These are phyloP conservation scores for Oenanthe melanoleuca DNA, from an alignment of 2,113 vertebrate genomes.

Conservation along the genomic window DNA sequence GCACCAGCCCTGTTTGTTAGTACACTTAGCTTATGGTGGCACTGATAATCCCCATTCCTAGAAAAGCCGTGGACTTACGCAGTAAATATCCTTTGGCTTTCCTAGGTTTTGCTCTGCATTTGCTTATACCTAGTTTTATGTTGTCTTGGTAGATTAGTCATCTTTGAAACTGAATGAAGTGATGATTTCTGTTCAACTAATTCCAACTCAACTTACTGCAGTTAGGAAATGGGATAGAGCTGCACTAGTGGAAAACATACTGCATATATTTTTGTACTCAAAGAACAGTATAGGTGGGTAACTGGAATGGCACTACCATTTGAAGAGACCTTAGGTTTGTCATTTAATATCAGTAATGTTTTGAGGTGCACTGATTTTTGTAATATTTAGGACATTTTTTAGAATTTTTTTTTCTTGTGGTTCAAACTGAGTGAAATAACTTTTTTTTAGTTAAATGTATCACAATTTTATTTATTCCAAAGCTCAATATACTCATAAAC, in stretches of 20 bases:
- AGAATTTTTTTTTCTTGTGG: neutral
- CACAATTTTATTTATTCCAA: neutral
- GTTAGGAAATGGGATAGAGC: neutral
- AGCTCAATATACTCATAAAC: neutral
- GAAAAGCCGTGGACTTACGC: neutral
- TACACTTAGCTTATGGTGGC: neutral
- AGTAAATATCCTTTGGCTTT: neutral
- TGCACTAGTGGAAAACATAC: neutral
- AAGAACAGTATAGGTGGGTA: neutral
- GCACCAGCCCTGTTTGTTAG: neutral
- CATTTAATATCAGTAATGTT: neutral
- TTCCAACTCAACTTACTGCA: neutral
- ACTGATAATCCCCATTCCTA: neutral
- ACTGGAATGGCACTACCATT: neutral
- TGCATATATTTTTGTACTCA: neutral
- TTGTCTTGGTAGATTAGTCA: neutral
- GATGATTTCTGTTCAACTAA: neutral
- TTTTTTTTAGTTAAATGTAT: neutral
- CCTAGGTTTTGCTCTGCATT: neutral
- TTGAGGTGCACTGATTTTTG: neutral
- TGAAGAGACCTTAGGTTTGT: neutral
- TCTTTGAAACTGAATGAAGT: neutral
- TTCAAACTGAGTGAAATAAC: neutral
- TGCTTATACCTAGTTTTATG: neutral
- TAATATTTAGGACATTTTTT: neutral